A percentile compares a stretch with the other conserved stretches of the same genome.
Evolutionary conservation across 2,113 vertebrate genomes (phyloP).

Genomic region (Myrmophylax atrothorax): DNA sequence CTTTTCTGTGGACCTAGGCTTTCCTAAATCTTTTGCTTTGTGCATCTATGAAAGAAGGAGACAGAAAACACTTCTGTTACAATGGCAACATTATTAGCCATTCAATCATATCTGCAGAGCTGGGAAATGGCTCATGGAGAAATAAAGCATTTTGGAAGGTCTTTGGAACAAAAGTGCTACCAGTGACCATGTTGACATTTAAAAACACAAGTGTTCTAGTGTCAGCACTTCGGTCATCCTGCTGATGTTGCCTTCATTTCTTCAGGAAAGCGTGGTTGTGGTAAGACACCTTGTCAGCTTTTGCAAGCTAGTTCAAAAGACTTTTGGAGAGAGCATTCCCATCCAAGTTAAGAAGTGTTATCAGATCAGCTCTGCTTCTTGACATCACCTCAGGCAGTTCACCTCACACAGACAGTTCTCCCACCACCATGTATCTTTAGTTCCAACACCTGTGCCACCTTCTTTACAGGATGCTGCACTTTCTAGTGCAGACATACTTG

Average conservation of each 20-base stretch:
- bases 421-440: background rate
- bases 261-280: background rate
- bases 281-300: background rate
- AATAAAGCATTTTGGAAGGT: background rate
- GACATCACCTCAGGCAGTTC: background rate
- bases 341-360: background rate
- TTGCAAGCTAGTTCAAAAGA: background rate
- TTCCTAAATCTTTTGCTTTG: background rate
- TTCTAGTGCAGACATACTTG: background rate
- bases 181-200: background rate
- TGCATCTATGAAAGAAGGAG: background rate
- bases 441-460: background rate
- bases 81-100: background rate
- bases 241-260: background rate
- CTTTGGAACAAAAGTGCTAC: background rate
- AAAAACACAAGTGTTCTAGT: rapidly evolving
- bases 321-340: background rate
- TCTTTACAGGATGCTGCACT: rapidly evolving
- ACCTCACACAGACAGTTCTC: background rate
- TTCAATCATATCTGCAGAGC: background rate
- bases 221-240: background rate
- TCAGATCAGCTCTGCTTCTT: background rate
- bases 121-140: background rate
- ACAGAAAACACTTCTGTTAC: background rate
- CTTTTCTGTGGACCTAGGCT: background rate